Conservation (phyloP, 2,797 vertebrate species). For the Sardinella longiceps region DNA sequence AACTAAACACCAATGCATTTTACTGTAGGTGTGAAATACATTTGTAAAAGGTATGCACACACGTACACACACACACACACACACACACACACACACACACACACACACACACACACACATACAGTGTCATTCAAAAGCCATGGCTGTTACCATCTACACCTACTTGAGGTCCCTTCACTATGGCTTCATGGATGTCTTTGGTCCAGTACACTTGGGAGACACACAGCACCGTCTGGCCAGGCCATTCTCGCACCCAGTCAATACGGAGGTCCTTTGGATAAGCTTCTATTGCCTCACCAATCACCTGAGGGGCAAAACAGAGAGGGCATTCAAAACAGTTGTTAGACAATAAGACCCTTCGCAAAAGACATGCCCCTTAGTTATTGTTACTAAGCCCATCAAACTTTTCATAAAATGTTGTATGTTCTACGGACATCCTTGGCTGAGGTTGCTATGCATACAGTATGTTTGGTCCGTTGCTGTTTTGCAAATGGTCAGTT, state of each 20-base stretch:
- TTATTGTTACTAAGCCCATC: too few relatives aligned
- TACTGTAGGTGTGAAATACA: too few relatives aligned
- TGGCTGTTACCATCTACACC: not conserved
- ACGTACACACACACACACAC: too few relatives aligned
- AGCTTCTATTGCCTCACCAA: constrained; percentile 77
- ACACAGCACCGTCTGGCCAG: constrained; percentile 89
- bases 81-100: not conserved
- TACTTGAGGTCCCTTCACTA: constrained; percentile 76
- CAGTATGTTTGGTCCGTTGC: too few relatives aligned
- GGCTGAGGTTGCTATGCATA: too few relatives aligned
- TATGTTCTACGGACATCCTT: too few relatives aligned
- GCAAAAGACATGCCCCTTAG: too few relatives aligned
- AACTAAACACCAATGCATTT: not conserved
- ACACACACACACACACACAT: too few relatives aligned
- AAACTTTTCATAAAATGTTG: too few relatives aligned
- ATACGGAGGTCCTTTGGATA: constrained; percentile 76
- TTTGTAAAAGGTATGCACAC: too few relatives aligned
- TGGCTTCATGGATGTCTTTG: constrained; percentile 78
- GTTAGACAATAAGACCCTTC: too few relatives aligned
- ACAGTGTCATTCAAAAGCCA: not conserved
- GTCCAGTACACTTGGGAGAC: constrained; percentile 92
- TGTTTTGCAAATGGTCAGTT: too few relatives aligned
- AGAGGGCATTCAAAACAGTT: not conserved
- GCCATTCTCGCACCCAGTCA: constrained; percentile 86
- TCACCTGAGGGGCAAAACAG: constrained; percentile 71